A percentile compares a stretch with the other conserved stretches of the same genome.
phyloP scores from a whole-genome alignment of 2,888 invertebrate genomes.

The Habroteleia sp. region DNA sequence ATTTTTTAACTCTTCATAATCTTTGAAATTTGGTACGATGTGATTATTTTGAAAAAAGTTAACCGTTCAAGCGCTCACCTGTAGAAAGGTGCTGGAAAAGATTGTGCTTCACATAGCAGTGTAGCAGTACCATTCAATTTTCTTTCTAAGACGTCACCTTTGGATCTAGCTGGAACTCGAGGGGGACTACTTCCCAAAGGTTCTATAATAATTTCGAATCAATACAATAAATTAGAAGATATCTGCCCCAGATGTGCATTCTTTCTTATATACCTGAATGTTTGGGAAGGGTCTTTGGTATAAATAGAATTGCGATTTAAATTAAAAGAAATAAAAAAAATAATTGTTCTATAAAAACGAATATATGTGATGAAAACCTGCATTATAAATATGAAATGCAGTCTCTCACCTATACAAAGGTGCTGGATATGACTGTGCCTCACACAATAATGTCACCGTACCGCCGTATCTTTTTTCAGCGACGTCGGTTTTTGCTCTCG shows the following conservation, averaged over 20 bases:
- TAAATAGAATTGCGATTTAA: background rate
- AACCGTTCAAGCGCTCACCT: no score
- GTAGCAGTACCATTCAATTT: constrained; percentile 69
- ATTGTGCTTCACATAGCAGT: constrained; percentile 86
- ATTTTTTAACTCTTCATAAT: no score
- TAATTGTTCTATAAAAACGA: no score
- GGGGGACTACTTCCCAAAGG: constrained; percentile 84
- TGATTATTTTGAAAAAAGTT: no score
- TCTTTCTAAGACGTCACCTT: constrained; percentile 79
- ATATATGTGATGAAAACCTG: no score
- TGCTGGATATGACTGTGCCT: constrained; percentile 87
- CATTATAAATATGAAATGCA: no score
- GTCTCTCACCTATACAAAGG: constrained; percentile 83
- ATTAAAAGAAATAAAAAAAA: background rate
- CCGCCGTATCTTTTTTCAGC: constrained; percentile 79
- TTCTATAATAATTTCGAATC: constrained; percentile 77
- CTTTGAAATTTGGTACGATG: no score
- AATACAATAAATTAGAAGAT: background rate
- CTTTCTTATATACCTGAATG: constrained; percentile 22
- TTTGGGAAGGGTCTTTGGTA: constrained; percentile 27
- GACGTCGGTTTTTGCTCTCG: constrained; percentile 83
- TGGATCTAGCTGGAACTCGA: constrained; percentile 82
- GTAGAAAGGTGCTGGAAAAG: constrained; percentile 86
- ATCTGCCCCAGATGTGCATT: no score
- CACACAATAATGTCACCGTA: constrained; percentile 82